Base-by-base conservation (phyloP, 2,888 invertebrate genomes). In the Metalampra italica region DNA sequence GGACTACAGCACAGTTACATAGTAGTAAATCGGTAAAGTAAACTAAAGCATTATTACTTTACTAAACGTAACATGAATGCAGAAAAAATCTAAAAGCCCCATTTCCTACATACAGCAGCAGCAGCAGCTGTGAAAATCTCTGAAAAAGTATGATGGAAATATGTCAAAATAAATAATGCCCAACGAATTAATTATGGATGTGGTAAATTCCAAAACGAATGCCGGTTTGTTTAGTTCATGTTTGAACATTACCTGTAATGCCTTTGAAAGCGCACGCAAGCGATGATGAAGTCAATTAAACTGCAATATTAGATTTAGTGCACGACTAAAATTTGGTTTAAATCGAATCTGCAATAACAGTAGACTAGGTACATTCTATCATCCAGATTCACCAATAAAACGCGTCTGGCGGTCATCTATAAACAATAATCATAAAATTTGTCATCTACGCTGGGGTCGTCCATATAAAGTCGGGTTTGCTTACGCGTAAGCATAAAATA, bases 401-500 rank as follows among this genome's bases (percentile, higher is more conserved):
- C 57, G 50, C 45, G 52, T 63, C 63, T 53, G 59, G 49, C 51
- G 58, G 57, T 63, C 63, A 57, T 54, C 57, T 60, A 61, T 66
- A 64, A 69, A 69, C 62, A 63, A 68, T 61, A 67, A 64, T 69
- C 55, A 77, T 78, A 72, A 75, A 74, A 71, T 61, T 66, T 70
- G 68, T 67, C 69, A 71, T 66, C 68, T 63, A 64, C 60, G 22
- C 56, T 62, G 61, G 65, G 53, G 60, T 56, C 60, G 61, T 57
- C 58, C 54, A 64, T 57, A 73, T 69, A 73, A 74, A 74, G 52
- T 62, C 59, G 62, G 68, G 68, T 74, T 75, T 70, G 68, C 69
- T 69, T 71, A 71, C 69, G 65, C 74, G 68, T 76, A 73, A 77
- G 75, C 72, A 70, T 76, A 71, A 78, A 78, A 76, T 75, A 74